Conservation (phyloP, 2,113 vertebrate species). For the Pygoscelis adeliae region DNA sequence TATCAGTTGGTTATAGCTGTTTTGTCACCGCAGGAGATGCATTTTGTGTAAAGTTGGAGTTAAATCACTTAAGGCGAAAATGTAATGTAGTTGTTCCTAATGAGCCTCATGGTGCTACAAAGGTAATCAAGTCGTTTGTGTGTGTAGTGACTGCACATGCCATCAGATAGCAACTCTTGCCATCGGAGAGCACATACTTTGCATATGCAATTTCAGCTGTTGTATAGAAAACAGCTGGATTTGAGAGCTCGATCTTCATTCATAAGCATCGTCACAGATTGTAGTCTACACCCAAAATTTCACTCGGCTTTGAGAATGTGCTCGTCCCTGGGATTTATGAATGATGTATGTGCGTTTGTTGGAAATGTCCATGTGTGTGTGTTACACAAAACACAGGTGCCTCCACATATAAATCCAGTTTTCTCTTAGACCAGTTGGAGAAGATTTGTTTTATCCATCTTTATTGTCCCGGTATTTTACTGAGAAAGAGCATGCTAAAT, state of each 20-base stretch:
- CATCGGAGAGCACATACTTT: not conserved
- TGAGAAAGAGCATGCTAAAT: not conserved
- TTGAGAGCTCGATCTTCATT: not conserved
- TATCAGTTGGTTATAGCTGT: not conserved
- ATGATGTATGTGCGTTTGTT: not conserved
- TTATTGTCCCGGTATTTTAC: not conserved
- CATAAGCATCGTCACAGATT: rapidly evolving
- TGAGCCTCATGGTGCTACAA: not conserved
- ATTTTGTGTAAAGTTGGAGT: not conserved
- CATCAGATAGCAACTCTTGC: not conserved
- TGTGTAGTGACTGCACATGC: not conserved
- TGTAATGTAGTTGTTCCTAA: not conserved
- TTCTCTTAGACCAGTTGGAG: not conserved
- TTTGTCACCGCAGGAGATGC: not conserved
- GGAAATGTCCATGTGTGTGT: not conserved
- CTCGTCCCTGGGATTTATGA: rapidly evolving
- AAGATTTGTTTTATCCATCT: not conserved
- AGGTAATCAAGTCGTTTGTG: constrained; percentile 19
- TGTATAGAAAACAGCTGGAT: not conserved
- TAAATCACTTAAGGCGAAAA: not conserved
- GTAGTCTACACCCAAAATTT: rapidly evolving
- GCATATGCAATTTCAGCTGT: not conserved
- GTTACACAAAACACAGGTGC: not conserved
- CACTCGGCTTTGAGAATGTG: not conserved
- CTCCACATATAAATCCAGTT: not conserved